phyloP scores from a whole-genome alignment of 1,140 invertebrate species.

The Metaphire vulgaris region DNA sequence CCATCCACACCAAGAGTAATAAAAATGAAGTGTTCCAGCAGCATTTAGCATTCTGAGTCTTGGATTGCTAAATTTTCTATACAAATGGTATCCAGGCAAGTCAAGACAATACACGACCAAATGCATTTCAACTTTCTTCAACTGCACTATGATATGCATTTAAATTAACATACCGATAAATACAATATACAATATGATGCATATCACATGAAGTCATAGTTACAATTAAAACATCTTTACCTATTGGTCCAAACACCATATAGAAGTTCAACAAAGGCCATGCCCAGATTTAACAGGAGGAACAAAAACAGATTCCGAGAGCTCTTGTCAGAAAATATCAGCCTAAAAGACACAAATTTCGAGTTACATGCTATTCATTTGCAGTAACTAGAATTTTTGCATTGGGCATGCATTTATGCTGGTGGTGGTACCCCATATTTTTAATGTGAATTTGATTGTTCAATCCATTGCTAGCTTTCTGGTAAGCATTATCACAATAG shows the following conservation, averaged over 20 bases:
- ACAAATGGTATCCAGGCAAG: too few species aligned
- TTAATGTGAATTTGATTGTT: too few species aligned
- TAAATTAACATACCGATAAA: constrained; percentile 2
- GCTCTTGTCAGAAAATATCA: constrained; percentile 85
- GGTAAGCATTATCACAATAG: background rate
- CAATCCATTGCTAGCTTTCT: background rate
- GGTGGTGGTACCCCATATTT: too few species aligned
- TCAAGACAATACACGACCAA: too few species aligned
- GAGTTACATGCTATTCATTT: constrained; percentile 3
- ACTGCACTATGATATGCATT: too few species aligned
- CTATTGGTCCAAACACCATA: constrained; percentile 95
- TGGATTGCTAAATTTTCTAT: too few species aligned
- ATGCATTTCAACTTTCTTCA: too few species aligned
- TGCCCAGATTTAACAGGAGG: constrained; percentile 80
- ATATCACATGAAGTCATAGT: background rate
- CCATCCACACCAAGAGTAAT: too few species aligned
- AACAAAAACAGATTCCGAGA: constrained; percentile 93
- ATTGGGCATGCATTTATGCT: too few species aligned
- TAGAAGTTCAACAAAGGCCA: constrained; percentile 84
- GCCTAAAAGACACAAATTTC: constrained; percentile 50
- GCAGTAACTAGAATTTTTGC: constrained; percentile 2
- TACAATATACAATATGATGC: constrained; percentile 6
- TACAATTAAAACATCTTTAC: constrained; percentile 33
- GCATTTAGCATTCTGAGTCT: too few species aligned
- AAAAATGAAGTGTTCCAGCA: too few species aligned